Evolutionary conservation across 2,113 vertebrate species (phyloP).

Genomic region (Turdus rufiventris): DNA sequence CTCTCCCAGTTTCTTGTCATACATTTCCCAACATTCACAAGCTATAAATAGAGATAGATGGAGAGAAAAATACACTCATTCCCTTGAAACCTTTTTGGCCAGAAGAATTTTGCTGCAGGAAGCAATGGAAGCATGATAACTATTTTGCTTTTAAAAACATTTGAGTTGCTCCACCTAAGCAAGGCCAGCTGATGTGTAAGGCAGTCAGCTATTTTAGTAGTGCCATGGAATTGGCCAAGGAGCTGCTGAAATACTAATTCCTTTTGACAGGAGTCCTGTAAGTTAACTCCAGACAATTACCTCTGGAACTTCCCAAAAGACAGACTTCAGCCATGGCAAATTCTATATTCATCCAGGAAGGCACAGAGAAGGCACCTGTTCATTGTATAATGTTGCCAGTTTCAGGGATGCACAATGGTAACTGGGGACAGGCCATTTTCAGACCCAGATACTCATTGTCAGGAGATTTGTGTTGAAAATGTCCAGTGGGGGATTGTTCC

Average conservation of each 20-base stretch:
- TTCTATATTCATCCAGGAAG: neutral
- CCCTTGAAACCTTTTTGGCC: neutral
- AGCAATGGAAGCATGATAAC: neutral
- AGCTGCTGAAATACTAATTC: conserved; percentile 21
- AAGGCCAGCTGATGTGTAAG: neutral
- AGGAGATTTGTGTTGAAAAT: neutral
- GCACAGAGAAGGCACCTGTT: neutral
- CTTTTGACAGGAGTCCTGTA: conserved; percentile 28
- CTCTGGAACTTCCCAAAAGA: neutral
- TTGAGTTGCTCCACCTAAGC: neutral
- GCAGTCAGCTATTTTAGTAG: conserved; percentile 19
- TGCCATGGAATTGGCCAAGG: neutral
- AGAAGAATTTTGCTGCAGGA: neutral
- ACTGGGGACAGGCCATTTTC: neutral
- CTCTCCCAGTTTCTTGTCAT: neutral
- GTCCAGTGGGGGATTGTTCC: neutral
- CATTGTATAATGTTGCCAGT: neutral
- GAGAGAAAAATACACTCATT: neutral
- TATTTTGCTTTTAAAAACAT: conserved; percentile 3
- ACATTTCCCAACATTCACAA: neutral
- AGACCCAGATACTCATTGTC: neutral
- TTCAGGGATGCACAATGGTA: neutral
- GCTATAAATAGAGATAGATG: neutral
- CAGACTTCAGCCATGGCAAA: neutral
- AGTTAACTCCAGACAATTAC: neutral